A percentile compares a stretch with the other conserved stretches of the same genome.
These are phyloP conservation scores for Stenoptilia bipunctidactyla DNA, from an alignment of 2,888 invertebrate genomes.

Conservation along the genomic window DNA sequence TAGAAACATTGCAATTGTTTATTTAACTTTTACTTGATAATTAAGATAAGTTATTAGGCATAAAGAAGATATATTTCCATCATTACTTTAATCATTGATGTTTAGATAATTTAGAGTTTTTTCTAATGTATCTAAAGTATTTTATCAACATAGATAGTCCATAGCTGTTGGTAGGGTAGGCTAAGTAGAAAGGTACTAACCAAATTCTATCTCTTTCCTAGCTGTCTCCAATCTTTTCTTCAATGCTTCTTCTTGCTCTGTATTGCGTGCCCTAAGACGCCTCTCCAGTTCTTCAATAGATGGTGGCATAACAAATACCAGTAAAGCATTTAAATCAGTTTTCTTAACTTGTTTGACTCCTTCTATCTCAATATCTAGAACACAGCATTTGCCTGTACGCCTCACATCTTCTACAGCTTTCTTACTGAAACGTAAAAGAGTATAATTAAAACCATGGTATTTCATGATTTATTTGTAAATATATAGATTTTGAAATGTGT, in stretches of 20 bases:
- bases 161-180: no score
- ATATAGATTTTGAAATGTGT: no score
- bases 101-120: no score
- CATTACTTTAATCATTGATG: no score
- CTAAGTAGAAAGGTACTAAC: no score
- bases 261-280: conserved; percentile 82
- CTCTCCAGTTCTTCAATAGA: conserved; percentile 82
- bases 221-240: conserved; percentile 83
- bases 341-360: conserved; percentile 90
- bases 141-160: no score
- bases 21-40: no score
- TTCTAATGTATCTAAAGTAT: no score
- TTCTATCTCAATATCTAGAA: conserved; percentile 95
- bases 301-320: conserved; percentile 95
- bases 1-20: no score
- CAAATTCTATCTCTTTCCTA: conserved; percentile 85
- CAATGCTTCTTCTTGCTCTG: conserved; percentile 91
- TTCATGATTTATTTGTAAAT: neutral
- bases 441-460: conserved; percentile 5
- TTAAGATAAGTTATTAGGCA: no score
- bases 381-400: conserved; percentile 86
- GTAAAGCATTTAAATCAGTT: conserved; percentile 84
- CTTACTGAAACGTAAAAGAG: conserved; percentile 73
- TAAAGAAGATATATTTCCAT: no score
- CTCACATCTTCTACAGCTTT: conserved; percentile 86